Base-by-base conservation (phyloP, 1,140 invertebrate species). In the Drosophila ogumai region DNA sequence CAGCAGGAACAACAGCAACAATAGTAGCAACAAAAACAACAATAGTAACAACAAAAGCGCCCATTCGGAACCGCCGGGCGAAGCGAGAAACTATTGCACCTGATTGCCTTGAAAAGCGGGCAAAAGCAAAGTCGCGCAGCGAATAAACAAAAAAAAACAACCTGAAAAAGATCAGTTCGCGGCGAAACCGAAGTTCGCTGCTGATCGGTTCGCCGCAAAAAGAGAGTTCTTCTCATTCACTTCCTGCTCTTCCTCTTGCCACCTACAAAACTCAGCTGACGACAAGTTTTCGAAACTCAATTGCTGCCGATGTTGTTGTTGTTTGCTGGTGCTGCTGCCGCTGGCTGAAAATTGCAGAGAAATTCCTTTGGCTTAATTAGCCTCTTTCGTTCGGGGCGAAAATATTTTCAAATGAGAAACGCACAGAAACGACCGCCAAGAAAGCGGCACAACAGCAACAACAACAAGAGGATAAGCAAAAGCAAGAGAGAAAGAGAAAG, bases 311-410 rank as follows among this genome's bases (percentile, higher is more conserved):
- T 60, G 63, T 7, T 49, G 57, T 32, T 67, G 69, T 58, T 64
- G 66, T 28, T 44, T 64, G 47, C 36, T 63, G 60, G 10, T 55
- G 67, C 41, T 67, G 71, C 34, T 55, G 60, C 22, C 44, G 63
- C 46, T 72, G 57, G 41, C 49, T 81, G 61, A 66, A 88, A 90
- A 90, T 90, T 90, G 85, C 85, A 90, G 81, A 90, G 85, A 90
- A 88, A 88, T 88, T 88, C 85, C 85, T 90, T 88, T 90, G 85
- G 85, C 85, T 88, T 88, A 88, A 87, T 87, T 87, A 87, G 84
- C 84, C 84, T 87, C 84, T 87, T 87, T 88, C 84, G 84, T 87
- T 84, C 80, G 84, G 52, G 84, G 84, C 84, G 85, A 87, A 90
- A 90, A 87, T 87, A 87, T 90, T 84, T 87, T 88, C 80, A 90